Conservation (phyloP, 2,888 invertebrate species). For the Erebia palarica region DNA sequence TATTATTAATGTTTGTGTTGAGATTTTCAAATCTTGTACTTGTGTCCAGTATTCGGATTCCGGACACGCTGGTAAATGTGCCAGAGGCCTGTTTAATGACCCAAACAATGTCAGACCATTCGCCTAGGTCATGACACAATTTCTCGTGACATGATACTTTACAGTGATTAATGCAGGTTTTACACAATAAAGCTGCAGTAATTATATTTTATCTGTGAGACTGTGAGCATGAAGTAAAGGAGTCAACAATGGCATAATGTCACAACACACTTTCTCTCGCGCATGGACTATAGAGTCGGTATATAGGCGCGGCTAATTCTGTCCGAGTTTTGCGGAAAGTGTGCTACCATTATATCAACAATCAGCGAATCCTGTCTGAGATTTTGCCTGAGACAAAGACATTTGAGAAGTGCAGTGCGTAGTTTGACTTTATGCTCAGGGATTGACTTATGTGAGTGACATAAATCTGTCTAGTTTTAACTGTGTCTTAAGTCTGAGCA, state of each 20-base stretch:
- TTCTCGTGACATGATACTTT: neutral
- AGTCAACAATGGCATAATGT: conserved; percentile 16
- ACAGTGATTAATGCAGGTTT: no score
- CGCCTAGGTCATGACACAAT: conserved; percentile 22
- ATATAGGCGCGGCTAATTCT: conserved; percentile 36
- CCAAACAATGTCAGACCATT: conserved; percentile 30
- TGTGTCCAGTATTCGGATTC: no score
- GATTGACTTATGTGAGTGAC: no score
- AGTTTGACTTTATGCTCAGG: no score
- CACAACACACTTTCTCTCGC: conserved; percentile 40
- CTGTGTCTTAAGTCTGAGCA: no score
- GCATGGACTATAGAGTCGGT: conserved; percentile 8
- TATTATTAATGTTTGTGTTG: neutral
- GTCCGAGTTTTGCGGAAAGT: conserved; percentile 34
- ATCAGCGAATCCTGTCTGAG: conserved; percentile 35
- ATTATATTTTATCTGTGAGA: neutral
- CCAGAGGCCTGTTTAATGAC: conserved; percentile 14
- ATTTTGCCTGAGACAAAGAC: conserved; percentile 43
- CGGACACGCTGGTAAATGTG: neutral
- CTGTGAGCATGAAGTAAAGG: neutral
- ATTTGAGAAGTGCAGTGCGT: neutral
- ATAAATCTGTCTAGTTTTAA: no score
- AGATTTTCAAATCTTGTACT: neutral
- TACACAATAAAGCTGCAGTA: neutral
- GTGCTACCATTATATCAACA: conserved; percentile 55